Evolutionary conservation across 2,797 vertebrate genomes (phyloP).

Genomic region (Chaenodraco wilsoni): DNA sequence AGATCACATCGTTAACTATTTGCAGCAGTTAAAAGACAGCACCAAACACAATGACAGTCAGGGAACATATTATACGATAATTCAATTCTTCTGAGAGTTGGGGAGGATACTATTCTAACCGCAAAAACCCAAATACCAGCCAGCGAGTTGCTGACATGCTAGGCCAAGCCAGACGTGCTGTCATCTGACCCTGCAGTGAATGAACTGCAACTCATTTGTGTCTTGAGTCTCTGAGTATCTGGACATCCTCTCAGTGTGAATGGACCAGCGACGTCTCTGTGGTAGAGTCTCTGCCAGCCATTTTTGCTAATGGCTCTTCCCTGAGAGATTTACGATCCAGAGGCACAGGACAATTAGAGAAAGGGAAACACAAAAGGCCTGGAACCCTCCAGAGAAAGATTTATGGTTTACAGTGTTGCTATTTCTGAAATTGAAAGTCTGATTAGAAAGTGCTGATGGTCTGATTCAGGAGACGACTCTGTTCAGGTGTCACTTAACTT

Average conservation of each 20-base stretch:
- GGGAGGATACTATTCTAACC: conserved; percentile 56
- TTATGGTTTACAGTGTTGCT: conserved; percentile 72
- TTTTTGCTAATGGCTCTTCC: conserved; percentile 77
- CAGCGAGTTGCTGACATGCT: conserved; percentile 59
- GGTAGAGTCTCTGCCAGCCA: conserved; percentile 62
- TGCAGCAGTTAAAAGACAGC: conserved; percentile 31
- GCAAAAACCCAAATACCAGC: conserved; percentile 59
- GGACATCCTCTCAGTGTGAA: conserved; percentile 66
- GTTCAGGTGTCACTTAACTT: conserved; percentile 55
- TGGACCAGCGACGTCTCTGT: conserved; percentile 49
- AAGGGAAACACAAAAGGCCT: conserved; percentile 74
- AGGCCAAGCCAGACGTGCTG: conserved; percentile 68
- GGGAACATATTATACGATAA: conserved; percentile 46
- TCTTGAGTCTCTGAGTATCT: conserved; percentile 53
- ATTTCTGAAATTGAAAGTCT: conserved; percentile 81
- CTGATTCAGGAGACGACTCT: conserved; percentile 53
- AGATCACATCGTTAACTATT: conserved; percentile 54
- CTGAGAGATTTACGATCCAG: conserved; percentile 76
- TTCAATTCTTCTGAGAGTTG: conserved; percentile 46
- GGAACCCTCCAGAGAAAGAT: conserved; percentile 66
- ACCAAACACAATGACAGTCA: conserved; percentile 53
- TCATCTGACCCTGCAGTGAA: conserved; percentile 64
- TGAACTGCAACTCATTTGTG: conserved; percentile 41
- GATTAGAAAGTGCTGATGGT: conserved; percentile 75
- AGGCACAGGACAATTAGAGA: conserved; percentile 81